Percentiles rank a stretch among this genome's conserved stretches.
Evolutionary conservation across 2,797 vertebrate species (phyloP).

Genomic region (Lateolabrax maculatus): DNA sequence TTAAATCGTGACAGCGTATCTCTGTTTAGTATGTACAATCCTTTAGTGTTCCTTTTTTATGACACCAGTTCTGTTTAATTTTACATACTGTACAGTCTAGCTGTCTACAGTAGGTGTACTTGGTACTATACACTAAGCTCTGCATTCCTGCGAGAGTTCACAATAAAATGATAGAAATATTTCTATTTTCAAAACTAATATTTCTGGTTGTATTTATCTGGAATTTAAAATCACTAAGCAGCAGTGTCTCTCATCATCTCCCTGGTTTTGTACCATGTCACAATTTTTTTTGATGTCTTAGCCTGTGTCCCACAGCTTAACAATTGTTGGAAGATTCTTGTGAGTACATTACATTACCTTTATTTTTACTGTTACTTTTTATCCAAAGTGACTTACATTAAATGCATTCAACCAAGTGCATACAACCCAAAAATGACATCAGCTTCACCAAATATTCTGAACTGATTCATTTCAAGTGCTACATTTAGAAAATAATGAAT

Average conservation of each 20-base stretch:
- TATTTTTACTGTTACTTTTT: too few relatives aligned
- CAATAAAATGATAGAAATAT: slow-evolving; percentile 19
- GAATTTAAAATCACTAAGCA: slow-evolving; percentile 40
- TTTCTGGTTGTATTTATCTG: slow-evolving; percentile 28
- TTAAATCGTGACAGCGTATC: too few relatives aligned
- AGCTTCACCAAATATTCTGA: too few relatives aligned
- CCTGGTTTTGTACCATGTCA: neutral
- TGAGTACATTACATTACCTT: too few relatives aligned
- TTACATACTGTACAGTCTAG: neutral
- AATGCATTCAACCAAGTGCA: too few relatives aligned
- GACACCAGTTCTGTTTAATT: neutral
- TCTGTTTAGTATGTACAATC: neutral
- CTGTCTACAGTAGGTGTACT: neutral
- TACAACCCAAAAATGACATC: too few relatives aligned
- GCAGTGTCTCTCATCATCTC: slow-evolving; percentile 17
- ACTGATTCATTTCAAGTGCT: too few relatives aligned
- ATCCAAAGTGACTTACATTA: too few relatives aligned
- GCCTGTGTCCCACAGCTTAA: neutral
- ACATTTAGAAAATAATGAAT: neutral
- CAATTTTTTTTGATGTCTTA: slow-evolving; percentile 16
- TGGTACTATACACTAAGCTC: neutral
- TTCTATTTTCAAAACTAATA: too few relatives aligned
- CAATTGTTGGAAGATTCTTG: neutral
- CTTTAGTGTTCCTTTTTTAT: neutral
- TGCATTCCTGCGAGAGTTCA: slow-evolving; percentile 7